A percentile compares a stretch with the other conserved stretches of the same genome.
Conservation (phyloP, 2,888 invertebrate genomes). For the Margaritifera margaritifera region DNA sequence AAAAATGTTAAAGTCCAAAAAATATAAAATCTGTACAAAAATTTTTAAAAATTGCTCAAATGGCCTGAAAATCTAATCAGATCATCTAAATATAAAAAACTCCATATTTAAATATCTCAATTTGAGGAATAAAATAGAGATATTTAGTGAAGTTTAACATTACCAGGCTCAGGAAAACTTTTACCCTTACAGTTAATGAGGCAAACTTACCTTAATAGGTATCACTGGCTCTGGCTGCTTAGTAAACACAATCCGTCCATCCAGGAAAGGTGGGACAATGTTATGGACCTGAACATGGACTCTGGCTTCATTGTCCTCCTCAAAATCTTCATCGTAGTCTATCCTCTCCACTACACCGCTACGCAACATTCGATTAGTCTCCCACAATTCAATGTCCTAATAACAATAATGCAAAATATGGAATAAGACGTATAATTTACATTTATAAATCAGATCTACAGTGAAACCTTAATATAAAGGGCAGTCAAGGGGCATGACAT, state of each 20-base stretch:
- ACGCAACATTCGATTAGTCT: conserved; percentile 96
- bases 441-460: not conserved
- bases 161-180: no score
- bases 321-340: conserved; percentile 82
- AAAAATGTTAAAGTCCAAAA: no score
- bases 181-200: no score
- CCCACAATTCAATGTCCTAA: conserved; percentile 97
- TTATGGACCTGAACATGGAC: conserved; percentile 98
- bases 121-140: no score
- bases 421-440: not conserved
- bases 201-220: conserved; percentile 81
- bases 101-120: no score
- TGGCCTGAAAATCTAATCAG: no score
- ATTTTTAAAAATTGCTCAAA: no score
- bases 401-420: conserved; percentile 2
- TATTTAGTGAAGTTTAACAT: no score
- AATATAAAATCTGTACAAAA: no score
- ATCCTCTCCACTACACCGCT: conserved; percentile 90
- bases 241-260: conserved; percentile 98
- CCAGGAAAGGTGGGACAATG: conserved; percentile 98
- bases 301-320: conserved; percentile 92
- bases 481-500: no score
- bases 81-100: no score
- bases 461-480: no score
- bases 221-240: conserved; percentile 99